Evolutionary conservation across 2,797 vertebrate genomes (phyloP).

Genomic region (Halcyon chelicuti): DNA sequence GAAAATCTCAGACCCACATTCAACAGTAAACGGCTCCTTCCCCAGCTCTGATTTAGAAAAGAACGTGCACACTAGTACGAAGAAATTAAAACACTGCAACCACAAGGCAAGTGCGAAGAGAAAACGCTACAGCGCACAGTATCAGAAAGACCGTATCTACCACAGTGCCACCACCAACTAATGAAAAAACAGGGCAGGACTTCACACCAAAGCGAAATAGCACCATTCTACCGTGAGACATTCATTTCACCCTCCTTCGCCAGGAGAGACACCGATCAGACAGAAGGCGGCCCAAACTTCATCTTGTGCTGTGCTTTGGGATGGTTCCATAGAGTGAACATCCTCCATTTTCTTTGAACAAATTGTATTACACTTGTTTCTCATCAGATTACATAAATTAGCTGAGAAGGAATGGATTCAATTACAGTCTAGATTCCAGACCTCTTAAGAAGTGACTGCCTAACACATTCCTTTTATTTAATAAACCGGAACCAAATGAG

Average conservation of each 20-base stretch:
- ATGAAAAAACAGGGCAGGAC: not conserved
- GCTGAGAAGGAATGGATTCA: conserved; percentile 51
- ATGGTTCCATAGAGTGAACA: not conserved
- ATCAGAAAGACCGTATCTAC: not conserved
- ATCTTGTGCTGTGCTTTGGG: not conserved
- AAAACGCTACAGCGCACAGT: fast-evolving
- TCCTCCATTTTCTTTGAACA: conserved; percentile 31
- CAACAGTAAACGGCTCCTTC: not conserved
- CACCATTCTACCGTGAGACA: not conserved
- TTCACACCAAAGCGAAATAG: not conserved
- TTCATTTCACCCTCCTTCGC: not conserved
- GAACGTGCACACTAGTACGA: fast-evolving
- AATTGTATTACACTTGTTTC: conserved; percentile 57
- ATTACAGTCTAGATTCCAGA: conserved; percentile 60
- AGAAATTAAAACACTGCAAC: not conserved
- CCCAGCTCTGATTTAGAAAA: not conserved
- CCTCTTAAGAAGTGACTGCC: conserved; percentile 29
- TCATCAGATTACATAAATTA: conserved; percentile 67
- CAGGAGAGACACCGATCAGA: fast-evolving
- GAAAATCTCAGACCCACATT: not conserved
- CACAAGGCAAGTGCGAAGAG: fast-evolving
- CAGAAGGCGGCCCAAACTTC: not conserved
- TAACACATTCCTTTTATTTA: conserved; percentile 68
- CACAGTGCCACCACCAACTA: fast-evolving
- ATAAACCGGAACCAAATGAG: conserved; percentile 63